Evolutionary conservation across 2,888 invertebrate species (phyloP), one percentile per base, ranked within the genome.

Genomic region (Leptopilina myrica): DNA sequence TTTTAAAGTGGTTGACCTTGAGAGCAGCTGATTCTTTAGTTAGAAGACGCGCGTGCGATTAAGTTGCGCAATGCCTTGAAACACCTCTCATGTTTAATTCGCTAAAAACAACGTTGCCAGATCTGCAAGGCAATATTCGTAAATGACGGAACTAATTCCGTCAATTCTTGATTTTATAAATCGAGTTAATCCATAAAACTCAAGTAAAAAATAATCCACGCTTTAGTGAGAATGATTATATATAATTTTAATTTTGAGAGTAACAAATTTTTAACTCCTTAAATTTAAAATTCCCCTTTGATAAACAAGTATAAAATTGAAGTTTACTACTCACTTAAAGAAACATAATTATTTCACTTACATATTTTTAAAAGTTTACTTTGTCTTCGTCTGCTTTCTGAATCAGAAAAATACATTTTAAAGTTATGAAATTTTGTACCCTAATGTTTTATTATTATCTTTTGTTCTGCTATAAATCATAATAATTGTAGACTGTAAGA

Each of bases 1-100:
- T 64, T 64, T 64, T 64, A 64, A 64, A 64, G 64, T 64, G 64
- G 64, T 64, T 40, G 40, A 64, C 64, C 64, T 64, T 64, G 64
- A 64, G 33, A 64, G 64, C 64, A 64, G 64, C 64, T 64, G 40
- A 64, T 64, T 64, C 64, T 40, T 64, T 64, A 64, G 64, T 64
- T 11, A 40, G 64, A 40, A 64, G 40, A 64, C 64, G 40, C 64
- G 64, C 40, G 64, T 40, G 64, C 64, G 64, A 64, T 20, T 40
- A 64, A 64, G 64, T 64, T 64, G 40, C 64, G 64, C 64, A 64
- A 64, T 64, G 40, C 26, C 64, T 64, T 64, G 64, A 33, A 64
- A 64, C 64, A 64, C 40, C 64, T 26, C 64, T 64, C 64, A 64
- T 64, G 33, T 64, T 64, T 40, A 40, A 40, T 64, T 40, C 33